phyloP scores from a whole-genome alignment of 2,888 invertebrate species.

The Galeopsomyia nigrocyanea region DNA sequence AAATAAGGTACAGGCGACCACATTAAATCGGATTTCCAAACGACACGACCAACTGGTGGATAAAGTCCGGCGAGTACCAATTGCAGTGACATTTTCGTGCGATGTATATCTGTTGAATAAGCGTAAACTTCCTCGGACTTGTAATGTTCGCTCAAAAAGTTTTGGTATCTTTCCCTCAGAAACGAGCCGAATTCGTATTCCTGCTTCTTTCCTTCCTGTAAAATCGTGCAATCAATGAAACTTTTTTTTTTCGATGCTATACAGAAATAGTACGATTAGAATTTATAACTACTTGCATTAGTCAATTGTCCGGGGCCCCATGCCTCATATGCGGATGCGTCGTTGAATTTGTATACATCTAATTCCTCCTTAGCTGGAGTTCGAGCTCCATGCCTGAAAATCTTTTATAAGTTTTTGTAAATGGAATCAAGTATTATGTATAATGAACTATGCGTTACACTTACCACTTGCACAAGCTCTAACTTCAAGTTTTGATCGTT shows the following conservation, averaged over 20 bases:
- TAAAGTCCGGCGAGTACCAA: constrained; percentile 77
- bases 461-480: constrained; percentile 27
- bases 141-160: constrained; percentile 69
- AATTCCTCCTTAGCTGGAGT: not conserved
- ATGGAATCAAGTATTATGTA: too few relatives aligned
- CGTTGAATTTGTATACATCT: not conserved
- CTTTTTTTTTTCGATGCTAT: not conserved
- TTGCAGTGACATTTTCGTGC: constrained; percentile 80
- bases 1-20: constrained; percentile 75
- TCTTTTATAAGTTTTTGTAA: not conserved
- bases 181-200: constrained; percentile 69
- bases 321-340: constrained; percentile 10
- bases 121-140: constrained; percentile 62
- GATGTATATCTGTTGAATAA: constrained; percentile 76
- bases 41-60: constrained; percentile 71
- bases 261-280: too few relatives aligned
- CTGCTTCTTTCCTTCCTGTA: constrained; percentile 71
- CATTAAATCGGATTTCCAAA: constrained; percentile 72
- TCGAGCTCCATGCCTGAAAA: constrained; percentile 38
- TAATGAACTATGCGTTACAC: not conserved
- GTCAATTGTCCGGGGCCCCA: constrained; percentile 73
- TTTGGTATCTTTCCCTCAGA: constrained; percentile 68
- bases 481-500: constrained; percentile 1
- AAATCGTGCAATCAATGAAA: not conserved
- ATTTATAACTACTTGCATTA: constrained; percentile 69